Percentiles rank a stretch among this genome's conserved stretches.
Conservation (phyloP, 1,140 invertebrate genomes). For the Oedothorax gibbosus region DNA sequence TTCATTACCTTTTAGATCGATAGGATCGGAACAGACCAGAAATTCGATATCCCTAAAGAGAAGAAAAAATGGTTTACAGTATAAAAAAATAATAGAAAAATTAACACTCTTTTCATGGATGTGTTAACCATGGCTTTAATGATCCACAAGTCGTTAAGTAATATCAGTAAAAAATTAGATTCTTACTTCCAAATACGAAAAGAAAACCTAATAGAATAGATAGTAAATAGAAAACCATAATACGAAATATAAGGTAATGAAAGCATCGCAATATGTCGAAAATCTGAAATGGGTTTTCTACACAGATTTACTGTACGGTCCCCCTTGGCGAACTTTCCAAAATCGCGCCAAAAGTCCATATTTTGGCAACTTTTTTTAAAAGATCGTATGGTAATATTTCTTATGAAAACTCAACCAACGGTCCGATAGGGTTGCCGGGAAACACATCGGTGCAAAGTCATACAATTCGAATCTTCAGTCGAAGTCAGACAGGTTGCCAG, state of each 20-base stretch:
- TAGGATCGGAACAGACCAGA: constrained; percentile 87
- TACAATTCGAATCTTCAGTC: too few relatives aligned
- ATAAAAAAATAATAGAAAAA: background rate
- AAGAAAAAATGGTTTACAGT: background rate
- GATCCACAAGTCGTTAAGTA: background rate
- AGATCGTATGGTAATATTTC: too few relatives aligned
- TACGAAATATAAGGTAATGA: background rate
- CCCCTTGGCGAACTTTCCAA: background rate
- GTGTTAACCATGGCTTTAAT: background rate
- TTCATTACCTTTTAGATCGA: constrained; percentile 92
- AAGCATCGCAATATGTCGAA: background rate
- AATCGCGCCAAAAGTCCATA: background rate
- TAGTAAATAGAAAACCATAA: background rate
- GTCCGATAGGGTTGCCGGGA: too few relatives aligned
- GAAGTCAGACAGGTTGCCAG: too few relatives aligned
- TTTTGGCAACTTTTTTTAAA: too few relatives aligned
- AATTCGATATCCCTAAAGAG: constrained; percentile 77
- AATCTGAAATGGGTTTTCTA: background rate
- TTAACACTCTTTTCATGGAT: background rate
- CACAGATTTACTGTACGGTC: background rate
- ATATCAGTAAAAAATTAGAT: background rate
- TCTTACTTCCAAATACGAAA: background rate
- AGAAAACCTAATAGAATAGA: background rate
- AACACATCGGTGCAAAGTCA: too few relatives aligned
- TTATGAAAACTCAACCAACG: too few relatives aligned